phyloP scores from a whole-genome alignment of 2,797 vertebrate species.

The Tokudaia muenninki region DNA sequence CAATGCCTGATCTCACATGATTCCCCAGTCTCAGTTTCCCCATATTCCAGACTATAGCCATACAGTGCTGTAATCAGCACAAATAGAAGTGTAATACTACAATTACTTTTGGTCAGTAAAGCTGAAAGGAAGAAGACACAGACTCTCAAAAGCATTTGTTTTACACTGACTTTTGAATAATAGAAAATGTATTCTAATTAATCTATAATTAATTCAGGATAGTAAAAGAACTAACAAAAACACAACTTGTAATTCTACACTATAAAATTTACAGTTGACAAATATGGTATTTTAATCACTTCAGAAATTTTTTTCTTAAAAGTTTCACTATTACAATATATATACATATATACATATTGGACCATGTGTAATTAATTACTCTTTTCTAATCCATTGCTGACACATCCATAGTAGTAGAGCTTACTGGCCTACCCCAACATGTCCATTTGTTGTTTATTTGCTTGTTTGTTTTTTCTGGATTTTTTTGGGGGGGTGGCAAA shows the following conservation, averaged over 20 bases:
- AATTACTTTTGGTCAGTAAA: slow-evolving; percentile 53
- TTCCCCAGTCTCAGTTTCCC: not conserved
- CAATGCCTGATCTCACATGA: not conserved
- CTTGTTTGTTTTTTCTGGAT: not conserved
- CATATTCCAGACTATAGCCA: not conserved
- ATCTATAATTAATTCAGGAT: slow-evolving; percentile 46
- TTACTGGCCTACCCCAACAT: not conserved
- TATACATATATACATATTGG: slow-evolving; percentile 17
- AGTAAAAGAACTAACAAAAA: slow-evolving; percentile 59
- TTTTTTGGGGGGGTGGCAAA: not conserved
- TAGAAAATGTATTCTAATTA: slow-evolving; percentile 47
- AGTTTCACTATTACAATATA: slow-evolving; percentile 25
- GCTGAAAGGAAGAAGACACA: not conserved
- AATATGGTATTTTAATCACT: slow-evolving; percentile 54
- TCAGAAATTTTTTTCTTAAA: slow-evolving; percentile 65
- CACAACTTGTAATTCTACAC: slow-evolving; percentile 60
- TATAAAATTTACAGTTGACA: slow-evolving; percentile 56
- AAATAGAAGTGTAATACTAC: slow-evolving; percentile 43
- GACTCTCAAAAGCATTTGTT: not conserved
- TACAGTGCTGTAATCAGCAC: not conserved
- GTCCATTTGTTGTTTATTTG: not conserved
- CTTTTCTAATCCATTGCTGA: slow-evolving; percentile 30
- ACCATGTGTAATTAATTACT: not conserved
- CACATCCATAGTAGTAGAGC: slow-evolving; percentile 8
- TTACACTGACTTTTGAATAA: slow-evolving; percentile 23